A percentile compares a stretch with the other conserved stretches of the same genome.
phyloP scores from a whole-genome alignment of 2,888 invertebrate species.

The Chrysotoxum bicinctum region DNA sequence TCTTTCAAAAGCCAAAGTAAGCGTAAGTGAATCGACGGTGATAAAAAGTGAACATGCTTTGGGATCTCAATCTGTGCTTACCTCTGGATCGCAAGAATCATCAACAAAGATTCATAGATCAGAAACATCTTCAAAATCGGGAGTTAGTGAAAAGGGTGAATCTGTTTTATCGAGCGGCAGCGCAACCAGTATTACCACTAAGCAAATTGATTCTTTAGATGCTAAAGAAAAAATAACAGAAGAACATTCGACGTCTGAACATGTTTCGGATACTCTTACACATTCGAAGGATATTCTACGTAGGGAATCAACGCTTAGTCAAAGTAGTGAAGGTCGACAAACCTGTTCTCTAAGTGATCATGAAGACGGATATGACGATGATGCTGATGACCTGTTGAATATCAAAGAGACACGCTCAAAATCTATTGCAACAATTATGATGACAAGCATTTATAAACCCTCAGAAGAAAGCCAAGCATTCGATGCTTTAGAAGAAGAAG shows the following conservation, averaged over 20 bases:
- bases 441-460: slow-evolving; percentile 81
- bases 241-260: slow-evolving; percentile 22
- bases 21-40: slow-evolving; percentile 16
- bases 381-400: slow-evolving; percentile 74
- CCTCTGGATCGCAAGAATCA: slow-evolving; percentile 24
- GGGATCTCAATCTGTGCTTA: slow-evolving; percentile 9
- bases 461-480: slow-evolving; percentile 76
- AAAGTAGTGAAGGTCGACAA: slow-evolving; percentile 78
- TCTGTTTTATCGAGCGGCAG: slow-evolving; percentile 34
- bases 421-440: slow-evolving; percentile 81
- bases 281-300: slow-evolving; percentile 56
- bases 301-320: slow-evolving; percentile 77
- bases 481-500: slow-evolving; percentile 77
- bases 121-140: slow-evolving; percentile 40
- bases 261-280: background rate
- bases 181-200: background rate
- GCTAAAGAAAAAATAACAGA: slow-evolving; percentile 9
- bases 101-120: slow-evolving; percentile 37
- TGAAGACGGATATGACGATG: slow-evolving; percentile 77
- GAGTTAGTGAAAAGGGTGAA: slow-evolving; percentile 46
- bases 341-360: slow-evolving; percentile 77
- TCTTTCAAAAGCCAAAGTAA: slow-evolving; percentile 10
- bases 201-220: slow-evolving; percentile 33
- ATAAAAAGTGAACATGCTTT: slow-evolving; percentile 18
- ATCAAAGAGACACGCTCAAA: slow-evolving; percentile 81